Evolutionary conservation across 2,797 vertebrate species (phyloP), one percentile per base, ranked within the genome.

Genomic region (Pteronotus mesoamericanus): DNA sequence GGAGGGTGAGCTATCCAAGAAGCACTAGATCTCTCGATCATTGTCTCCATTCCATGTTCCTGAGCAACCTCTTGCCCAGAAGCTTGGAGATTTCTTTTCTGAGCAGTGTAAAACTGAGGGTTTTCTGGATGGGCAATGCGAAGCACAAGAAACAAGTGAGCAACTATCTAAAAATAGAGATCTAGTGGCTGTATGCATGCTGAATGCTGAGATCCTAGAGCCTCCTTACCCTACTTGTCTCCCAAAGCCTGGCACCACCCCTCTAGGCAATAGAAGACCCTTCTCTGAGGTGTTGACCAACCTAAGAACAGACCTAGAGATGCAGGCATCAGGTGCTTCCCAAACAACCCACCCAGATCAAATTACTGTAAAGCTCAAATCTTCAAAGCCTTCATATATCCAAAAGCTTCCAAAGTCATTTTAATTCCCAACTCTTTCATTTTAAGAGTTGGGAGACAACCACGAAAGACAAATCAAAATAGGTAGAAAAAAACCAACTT

Each of bases 361-460:
- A 3, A 64, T 55, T 61, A 61, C 1, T 55, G 61, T 48, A 91
- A 86, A 88, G 42, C 34, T 96, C 48, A 66, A 85, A 46, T 74
- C 51, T 86, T 86, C 12, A 90, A 89, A 87, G 26, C 15, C 57
- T 79, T 83, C 64, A 48, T 24, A 11, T 10, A 64, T 88, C 79
- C 37, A 94, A 75, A 32, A 93, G n/a, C 18, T 86, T 91, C 42
- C 24, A 69, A 59, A 89, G 18, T 90, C 48, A 91, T 48, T 92
- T 93, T 19, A 93, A 71, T 75, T 86, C 46, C n/a, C 11, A 88
- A 78, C 26, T 84, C 79, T 82, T 94, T 59, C n/a, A 92, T 51
- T 64, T 59, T 91, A 85, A 83, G n/a, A n/a, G n/a, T n/a, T n/a
- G n/a, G 37, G 34, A 85, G 32, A 94, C 18, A 80, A 83, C 12